phyloP scores from a whole-genome alignment of 1,140 invertebrate genomes.

The Tribolium madens region DNA sequence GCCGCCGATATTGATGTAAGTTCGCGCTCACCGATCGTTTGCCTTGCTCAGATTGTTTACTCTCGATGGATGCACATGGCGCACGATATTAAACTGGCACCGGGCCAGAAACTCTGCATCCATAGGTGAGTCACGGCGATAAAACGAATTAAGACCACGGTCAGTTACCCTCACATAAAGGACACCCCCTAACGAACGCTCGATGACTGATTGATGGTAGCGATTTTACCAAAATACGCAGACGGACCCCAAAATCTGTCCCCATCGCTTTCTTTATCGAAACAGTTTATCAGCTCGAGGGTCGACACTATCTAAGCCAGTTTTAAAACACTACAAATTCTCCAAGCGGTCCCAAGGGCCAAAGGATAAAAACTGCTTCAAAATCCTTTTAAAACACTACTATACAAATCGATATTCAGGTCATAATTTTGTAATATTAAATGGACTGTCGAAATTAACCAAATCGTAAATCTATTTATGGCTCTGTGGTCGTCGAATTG shows the following conservation, averaged over 20 bases:
- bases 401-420: neutral
- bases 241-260: neutral
- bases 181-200: neutral
- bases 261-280: neutral
- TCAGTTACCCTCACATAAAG: slow-evolving; percentile 37
- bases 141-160: slow-evolving; percentile 38
- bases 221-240: neutral
- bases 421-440: neutral
- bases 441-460: neutral
- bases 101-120: slow-evolving; percentile 8
- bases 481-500: neutral
- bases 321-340: neutral
- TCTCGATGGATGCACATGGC: slow-evolving; percentile 25
- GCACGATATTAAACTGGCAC: slow-evolving; percentile 40
- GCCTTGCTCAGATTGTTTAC: slow-evolving; percentile 39
- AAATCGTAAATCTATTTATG: neutral
- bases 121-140: slow-evolving; percentile 39
- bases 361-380: neutral
- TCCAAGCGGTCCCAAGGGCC: neutral
- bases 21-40: slow-evolving; percentile 40
- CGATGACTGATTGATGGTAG: slow-evolving; percentile 9
- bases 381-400: neutral
- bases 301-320: neutral
- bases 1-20: slow-evolving; percentile 43
- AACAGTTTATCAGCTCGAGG: neutral